These are phyloP conservation scores for Tenthredo mesomela DNA, from an alignment of 2,888 invertebrate genomes.

Conservation along the genomic window DNA sequence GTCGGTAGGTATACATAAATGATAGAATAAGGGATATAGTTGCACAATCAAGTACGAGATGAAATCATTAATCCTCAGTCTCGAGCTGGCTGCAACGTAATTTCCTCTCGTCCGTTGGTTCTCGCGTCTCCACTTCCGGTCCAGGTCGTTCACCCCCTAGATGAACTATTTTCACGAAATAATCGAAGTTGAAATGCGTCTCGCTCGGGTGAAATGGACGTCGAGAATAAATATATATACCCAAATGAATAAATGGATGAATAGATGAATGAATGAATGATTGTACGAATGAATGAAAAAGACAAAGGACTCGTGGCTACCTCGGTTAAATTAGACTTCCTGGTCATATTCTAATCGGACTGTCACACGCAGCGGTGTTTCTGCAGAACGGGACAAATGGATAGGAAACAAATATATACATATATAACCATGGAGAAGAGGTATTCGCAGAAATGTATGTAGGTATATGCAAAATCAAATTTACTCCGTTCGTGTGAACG, in stretches of 20 bases:
- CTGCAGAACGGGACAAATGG: constrained; percentile 13
- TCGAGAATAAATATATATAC: not conserved
- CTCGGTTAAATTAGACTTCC: constrained; percentile 24
- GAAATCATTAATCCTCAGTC: constrained; percentile 46
- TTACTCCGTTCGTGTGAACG: not conserved
- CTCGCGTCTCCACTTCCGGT: constrained; percentile 50
- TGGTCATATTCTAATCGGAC: constrained; percentile 46
- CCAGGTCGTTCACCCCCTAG: constrained; percentile 9
- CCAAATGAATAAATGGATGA: not conserved
- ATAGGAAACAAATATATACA: constrained; percentile 35
- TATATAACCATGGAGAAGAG: not conserved
- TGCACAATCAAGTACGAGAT: constrained; percentile 41
- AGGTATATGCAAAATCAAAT: not conserved
- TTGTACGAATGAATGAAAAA: not conserved
- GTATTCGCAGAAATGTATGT: not conserved
- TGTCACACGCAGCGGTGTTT: constrained; percentile 24
- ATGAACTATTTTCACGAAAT: constrained; percentile 38
- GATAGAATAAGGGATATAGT: constrained; percentile 26
- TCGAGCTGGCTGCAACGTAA: constrained; percentile 34
- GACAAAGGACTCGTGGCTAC: not conserved
- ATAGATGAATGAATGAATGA: not conserved
- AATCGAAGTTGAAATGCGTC: constrained; percentile 18
- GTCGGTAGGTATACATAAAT: not conserved
- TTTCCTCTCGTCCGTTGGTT: constrained; percentile 51
- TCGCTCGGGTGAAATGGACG: not conserved